phyloP scores from a whole-genome alignment of 1,140 invertebrate genomes.

The Littorina saxatilis region DNA sequence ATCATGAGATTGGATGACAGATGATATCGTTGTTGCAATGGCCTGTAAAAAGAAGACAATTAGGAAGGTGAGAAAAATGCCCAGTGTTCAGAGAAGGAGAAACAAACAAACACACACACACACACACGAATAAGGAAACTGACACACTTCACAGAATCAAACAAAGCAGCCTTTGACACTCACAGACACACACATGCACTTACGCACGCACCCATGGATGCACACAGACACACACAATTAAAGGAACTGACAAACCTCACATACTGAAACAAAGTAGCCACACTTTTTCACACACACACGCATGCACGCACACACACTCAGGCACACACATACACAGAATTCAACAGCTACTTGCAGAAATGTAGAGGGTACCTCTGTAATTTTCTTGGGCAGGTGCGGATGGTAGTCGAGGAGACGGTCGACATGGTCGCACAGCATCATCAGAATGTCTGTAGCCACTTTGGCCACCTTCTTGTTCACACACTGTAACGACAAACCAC shows the following conservation, averaged over 20 bases:
- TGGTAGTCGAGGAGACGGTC: slow-evolving; percentile 84
- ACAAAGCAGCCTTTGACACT: not conserved
- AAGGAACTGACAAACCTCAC: no score
- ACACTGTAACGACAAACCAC: slow-evolving; percentile 82
- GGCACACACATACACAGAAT: no score
- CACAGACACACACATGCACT: no score
- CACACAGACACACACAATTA: no score
- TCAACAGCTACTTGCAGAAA: no score
- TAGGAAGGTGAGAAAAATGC: not conserved
- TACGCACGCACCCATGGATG: no score
- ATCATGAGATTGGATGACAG: slow-evolving; percentile 77
- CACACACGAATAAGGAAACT: no score
- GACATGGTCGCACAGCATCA: slow-evolving; percentile 88
- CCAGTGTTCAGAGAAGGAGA: not conserved
- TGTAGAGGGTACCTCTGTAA: slow-evolving; percentile 86
- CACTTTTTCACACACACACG: no score
- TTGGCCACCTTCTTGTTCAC: slow-evolving; percentile 89
- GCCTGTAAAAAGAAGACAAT: slow-evolving; percentile 73
- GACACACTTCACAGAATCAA: no score
- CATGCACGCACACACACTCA: no score
- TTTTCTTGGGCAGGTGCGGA: slow-evolving; percentile 86
- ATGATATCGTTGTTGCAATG: slow-evolving; percentile 79
- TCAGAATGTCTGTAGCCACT: slow-evolving; percentile 90
- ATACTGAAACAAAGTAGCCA: no score
- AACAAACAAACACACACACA: no score